Evolutionary conservation across 2,888 invertebrate genomes (phyloP), one percentile per base, ranked within the genome.

Genomic region (Candidula unifasciata): DNA sequence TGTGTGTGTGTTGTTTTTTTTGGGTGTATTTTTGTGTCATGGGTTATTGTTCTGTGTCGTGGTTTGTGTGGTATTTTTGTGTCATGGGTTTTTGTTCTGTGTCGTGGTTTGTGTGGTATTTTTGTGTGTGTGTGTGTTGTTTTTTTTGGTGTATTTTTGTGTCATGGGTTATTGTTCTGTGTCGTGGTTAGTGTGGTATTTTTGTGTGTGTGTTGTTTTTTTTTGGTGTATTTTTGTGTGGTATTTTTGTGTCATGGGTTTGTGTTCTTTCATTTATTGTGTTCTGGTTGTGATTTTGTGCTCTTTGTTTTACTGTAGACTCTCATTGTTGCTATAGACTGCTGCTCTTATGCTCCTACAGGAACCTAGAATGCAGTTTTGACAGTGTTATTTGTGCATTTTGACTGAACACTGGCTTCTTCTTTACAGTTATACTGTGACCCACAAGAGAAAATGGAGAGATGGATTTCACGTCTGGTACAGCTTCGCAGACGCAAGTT

Each of bases 391-490:
- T 24, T 24, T 60, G 21, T 60, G 24, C 5, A 16, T 6, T 21
- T 60, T 60, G 21, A 60, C n/a, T 24, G 0, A 6, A 44, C 8
- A 44, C 13, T 44, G 44, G 44, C 13, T 71, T 44, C 6, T 71
- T 30, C 10, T 35, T n/a, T 16, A 3, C 88, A 92, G 92, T 85
- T 92, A 60, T 89, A 89, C 68, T 86, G 86, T 54, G 89, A 90
- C 77, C 88, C 89, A 21, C 89, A 89, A 73, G 91, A 90, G 64
- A 91, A 91, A 74, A 89, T 91, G 89, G 87, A 90, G 33, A 87
- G 88, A 66, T 92, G 92, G 92, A 89, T 91, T 27, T 87, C 90
- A 71, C 91, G 90, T 84, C 88, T 92, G 33, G 80, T 89, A 10
- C 82, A 86, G 37, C 87, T 91, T 86, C 84, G 92, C 76, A 87